Base-by-base conservation (phyloP, 2,888 invertebrate genomes). In the Tanaodytes sp. region DNA sequence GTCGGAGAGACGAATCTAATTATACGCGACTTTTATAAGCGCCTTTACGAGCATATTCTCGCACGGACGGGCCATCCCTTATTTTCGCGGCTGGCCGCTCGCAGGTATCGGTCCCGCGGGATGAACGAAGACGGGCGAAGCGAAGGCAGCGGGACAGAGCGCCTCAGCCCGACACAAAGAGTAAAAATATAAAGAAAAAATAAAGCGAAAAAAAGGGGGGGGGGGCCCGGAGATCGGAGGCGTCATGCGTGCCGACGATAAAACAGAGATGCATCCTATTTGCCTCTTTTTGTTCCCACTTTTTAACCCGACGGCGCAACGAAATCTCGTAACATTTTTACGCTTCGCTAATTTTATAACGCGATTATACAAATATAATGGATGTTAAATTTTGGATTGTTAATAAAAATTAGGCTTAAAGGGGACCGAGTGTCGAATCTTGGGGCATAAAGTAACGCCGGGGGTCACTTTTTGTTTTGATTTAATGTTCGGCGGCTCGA, bases 21-120 rank as follows among this genome's bases (percentile, higher is more conserved):
- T 64, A 70, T 70, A 70, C 61, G 65, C 70, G 65, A 70, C 65
- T 70, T 69, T 69, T 69, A 69, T 69, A 69, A 59, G 59, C 63
- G 59, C 69, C 58, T 72, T 69, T 72, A 69, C 66, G 51, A 69
- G 65, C 65, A 42, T 62, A 65, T 69, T 68, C 65, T 54, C 59
- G 45, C 68, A 65, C 58, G 65, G 45, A 31, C 45, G 51, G 72
- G 61, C 57, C 66, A 72, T 72, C 63, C 52, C 58, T 72, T 68
- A 69, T 72, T 72, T 72, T 72, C 72, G 69, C 72, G 66, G 69
- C 63, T 69, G 54, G 42, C 42, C 62, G 51, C 43, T 48, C 49
- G 59, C 63, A 71, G 66, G 67, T 71, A 67, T 67, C 51, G 45
- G 55, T 30, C 46, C 52, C 31, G 52, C 16, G 40, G 11, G 31